A percentile compares a stretch with the other conserved stretches of the same genome.
Conservation (phyloP, 2,797 vertebrate genomes). For the Microctenopoma lineatum region DNA sequence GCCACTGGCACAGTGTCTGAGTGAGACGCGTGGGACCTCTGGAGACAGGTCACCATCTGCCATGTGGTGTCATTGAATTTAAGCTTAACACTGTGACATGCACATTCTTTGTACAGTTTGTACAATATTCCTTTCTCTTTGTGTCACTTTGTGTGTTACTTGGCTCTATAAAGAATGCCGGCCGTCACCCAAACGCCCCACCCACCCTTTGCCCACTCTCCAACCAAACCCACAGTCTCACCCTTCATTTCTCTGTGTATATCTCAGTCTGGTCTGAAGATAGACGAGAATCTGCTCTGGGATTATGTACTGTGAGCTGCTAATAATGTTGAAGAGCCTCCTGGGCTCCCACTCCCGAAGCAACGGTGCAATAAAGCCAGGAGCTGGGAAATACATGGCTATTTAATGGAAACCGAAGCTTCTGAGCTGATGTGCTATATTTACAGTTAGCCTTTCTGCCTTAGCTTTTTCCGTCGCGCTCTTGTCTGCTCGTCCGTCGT, state of each 20-base stretch:
- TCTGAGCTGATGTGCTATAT: conserved; percentile 80
- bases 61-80: conserved; percentile 59
- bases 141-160: conserved; percentile 45
- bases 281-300: conserved; percentile 76
- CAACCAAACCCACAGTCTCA: neutral
- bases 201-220: conserved; percentile 9
- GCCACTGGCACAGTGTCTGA: conserved; percentile 73
- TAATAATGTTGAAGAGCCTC: conserved; percentile 87
- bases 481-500: conserved; percentile 60
- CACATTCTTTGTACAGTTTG: conserved; percentile 28
- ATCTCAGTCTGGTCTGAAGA: conserved; percentile 75
- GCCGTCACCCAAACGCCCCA: neutral
- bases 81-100: conserved; percentile 45
- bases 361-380: conserved; percentile 86
- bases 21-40: conserved; percentile 64
- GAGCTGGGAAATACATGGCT: conserved; percentile 78
- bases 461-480: conserved; percentile 46
- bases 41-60: conserved; percentile 80
- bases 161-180: conserved; percentile 37
- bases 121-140: conserved; percentile 21
- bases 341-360: conserved; percentile 78
- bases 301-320: conserved; percentile 83
- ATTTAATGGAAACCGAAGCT: conserved; percentile 83
- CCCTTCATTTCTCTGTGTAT: conserved; percentile 62
- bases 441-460: conserved; percentile 76